Percentiles rank a stretch among this genome's conserved stretches.
Conservation (phyloP, 2,888 invertebrate species). For the Pimpla rufipes region DNA sequence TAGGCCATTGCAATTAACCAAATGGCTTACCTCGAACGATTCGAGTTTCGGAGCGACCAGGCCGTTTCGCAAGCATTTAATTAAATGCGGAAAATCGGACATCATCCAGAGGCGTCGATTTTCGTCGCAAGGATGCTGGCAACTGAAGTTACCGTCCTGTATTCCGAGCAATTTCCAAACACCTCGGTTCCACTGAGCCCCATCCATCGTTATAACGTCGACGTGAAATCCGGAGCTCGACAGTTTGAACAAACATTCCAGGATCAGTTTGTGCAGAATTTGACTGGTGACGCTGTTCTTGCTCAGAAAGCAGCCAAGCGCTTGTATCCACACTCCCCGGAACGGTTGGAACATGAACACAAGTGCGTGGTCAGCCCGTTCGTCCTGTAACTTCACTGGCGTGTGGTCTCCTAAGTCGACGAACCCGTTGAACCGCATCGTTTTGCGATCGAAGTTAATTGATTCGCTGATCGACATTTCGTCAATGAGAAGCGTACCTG, state of each 20-base stretch:
- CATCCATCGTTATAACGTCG: constrained; percentile 72
- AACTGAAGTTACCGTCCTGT: constrained; percentile 58
- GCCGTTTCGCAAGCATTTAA: background rate
- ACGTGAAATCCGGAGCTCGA: constrained; percentile 70
- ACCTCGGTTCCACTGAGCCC: constrained; percentile 74
- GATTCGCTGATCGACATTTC: constrained; percentile 72
- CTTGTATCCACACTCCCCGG: constrained; percentile 72
- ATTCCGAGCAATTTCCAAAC: constrained; percentile 73
- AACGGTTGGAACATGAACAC: constrained; percentile 76
- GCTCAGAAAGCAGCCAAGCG: constrained; percentile 61
- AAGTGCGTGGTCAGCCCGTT: constrained; percentile 74
- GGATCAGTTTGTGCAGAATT: constrained; percentile 71
- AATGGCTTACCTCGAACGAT: too few species aligned
- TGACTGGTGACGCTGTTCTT: constrained; percentile 64
- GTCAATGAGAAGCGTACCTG: constrained; percentile 69
- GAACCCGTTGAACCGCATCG: too few species aligned
- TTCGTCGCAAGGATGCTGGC: constrained; percentile 69
- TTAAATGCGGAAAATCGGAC: constrained; percentile 70
- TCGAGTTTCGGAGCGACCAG: background rate
- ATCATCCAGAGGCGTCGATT: constrained; percentile 69
- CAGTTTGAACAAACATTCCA: constrained; percentile 72
- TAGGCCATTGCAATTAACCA: too few species aligned
- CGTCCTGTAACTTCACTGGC: constrained; percentile 58
- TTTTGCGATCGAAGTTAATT: constrained; percentile 67
- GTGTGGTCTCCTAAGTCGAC: constrained; percentile 72